phyloP scores from a whole-genome alignment of 2,888 invertebrate species.

The Dione juno region DNA sequence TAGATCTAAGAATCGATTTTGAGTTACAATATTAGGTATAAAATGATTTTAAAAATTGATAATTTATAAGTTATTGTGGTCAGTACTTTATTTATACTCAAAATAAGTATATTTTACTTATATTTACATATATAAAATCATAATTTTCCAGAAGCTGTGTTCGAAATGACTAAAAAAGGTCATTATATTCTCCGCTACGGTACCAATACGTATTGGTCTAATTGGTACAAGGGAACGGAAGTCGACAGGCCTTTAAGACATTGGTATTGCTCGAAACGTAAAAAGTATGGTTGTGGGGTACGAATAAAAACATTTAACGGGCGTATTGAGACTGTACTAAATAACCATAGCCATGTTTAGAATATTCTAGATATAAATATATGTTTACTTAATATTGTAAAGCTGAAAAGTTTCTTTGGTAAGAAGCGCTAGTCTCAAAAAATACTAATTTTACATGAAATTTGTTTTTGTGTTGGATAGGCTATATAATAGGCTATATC shows the following conservation, averaged over 20 bases:
- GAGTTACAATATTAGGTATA: too few species aligned
- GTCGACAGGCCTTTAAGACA: conserved; percentile 42
- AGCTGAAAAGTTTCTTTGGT: too few species aligned
- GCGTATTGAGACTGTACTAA: conserved; percentile 46
- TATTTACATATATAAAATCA: not conserved
- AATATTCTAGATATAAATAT: not conserved
- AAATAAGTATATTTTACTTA: too few species aligned
- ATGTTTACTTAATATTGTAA: too few species aligned
- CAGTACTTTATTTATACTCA: too few species aligned
- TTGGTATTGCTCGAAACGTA: conserved; percentile 60
- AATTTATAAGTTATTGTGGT: too few species aligned
- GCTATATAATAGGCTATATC: too few species aligned
- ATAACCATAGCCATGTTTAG: conserved; percentile 50
- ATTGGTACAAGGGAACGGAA: conserved; percentile 46
- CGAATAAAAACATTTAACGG: conserved; percentile 50
- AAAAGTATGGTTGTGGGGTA: conserved; percentile 50
- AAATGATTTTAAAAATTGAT: too few species aligned
- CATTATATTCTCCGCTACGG: conserved; percentile 52
- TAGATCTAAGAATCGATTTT: too few species aligned
- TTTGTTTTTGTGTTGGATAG: too few species aligned
- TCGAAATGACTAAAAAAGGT: conserved; percentile 46
- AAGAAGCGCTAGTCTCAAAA: too few species aligned
- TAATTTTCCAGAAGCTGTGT: conserved; percentile 38
- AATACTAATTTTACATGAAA: not conserved
- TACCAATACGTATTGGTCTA: conserved; percentile 54